A percentile compares a stretch with the other conserved stretches of the same genome.
Evolutionary conservation across 1,140 invertebrate genomes (phyloP).

Genomic region (Leptonema lineaticorne): DNA sequence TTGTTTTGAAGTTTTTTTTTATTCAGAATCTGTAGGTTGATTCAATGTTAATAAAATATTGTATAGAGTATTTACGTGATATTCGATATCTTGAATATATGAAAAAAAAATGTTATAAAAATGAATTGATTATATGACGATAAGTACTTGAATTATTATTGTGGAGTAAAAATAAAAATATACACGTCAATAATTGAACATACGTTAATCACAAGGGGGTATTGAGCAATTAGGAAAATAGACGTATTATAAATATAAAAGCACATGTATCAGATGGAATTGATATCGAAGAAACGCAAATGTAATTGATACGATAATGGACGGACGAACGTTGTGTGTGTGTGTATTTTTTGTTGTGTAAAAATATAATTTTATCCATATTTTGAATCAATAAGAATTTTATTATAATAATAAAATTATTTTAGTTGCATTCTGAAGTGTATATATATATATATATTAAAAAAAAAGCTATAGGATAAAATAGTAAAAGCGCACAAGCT

Average conservation of each 20-base stretch:
- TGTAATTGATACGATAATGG: constrained; percentile 29
- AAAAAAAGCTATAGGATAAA: not conserved
- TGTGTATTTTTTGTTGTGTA: not conserved
- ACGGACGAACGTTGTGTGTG: constrained; percentile 6
- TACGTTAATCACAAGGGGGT: too few species aligned
- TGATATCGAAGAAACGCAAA: constrained; percentile 9
- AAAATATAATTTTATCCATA: not conserved
- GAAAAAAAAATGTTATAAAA: too few species aligned
- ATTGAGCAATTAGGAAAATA: not conserved
- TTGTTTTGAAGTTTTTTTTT: too few species aligned
- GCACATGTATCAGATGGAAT: constrained; percentile 5
- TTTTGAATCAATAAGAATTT: not conserved
- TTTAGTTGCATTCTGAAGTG: not conserved
- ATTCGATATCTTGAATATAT: too few species aligned
- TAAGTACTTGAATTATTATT: too few species aligned
- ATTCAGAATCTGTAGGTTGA: too few species aligned
- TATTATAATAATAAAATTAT: not conserved
- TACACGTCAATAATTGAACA: too few species aligned
- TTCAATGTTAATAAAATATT: too few species aligned
- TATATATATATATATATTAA: not conserved
- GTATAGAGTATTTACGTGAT: too few species aligned
- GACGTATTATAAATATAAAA: not conserved
- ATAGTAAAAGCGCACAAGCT: not conserved
- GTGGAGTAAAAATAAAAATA: too few species aligned
- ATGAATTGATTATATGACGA: too few species aligned